A percentile compares a stretch with the other conserved stretches of the same genome.
Evolutionary conservation across 2,797 vertebrate genomes (phyloP).

Genomic region (Antennarius maculatus): DNA sequence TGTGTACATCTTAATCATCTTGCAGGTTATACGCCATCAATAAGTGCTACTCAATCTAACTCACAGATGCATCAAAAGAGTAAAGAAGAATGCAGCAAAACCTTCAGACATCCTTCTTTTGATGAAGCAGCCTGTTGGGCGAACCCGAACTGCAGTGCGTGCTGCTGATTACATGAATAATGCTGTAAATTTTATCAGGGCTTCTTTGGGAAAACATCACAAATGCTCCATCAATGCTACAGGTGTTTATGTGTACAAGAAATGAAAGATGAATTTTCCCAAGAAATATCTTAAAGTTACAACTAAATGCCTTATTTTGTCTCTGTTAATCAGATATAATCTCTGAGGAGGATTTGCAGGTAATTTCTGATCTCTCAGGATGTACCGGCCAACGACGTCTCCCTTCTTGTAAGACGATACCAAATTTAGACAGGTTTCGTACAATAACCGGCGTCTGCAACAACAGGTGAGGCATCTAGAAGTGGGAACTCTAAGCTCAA

Average conservation of each 20-base stretch:
- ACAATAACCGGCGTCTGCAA: conserved; percentile 85
- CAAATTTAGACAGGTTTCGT: conserved; percentile 68
- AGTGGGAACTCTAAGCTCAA: not conserved
- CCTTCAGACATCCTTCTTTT: conserved; percentile 81
- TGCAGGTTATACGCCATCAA: no score
- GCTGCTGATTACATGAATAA: conserved; percentile 86
- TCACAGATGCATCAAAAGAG: conserved; percentile 51
- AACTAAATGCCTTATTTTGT: no score
- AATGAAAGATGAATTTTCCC: no score
- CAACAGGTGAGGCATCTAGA: conserved; percentile 78
- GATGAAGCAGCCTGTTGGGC: conserved; percentile 83
- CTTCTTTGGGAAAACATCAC: conserved; percentile 18
- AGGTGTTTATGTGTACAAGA: conserved; percentile 58
- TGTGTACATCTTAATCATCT: not conserved
- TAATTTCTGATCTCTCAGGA: conserved; percentile 79
- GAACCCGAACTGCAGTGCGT: conserved; percentile 70
- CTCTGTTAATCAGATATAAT: conserved; percentile 78
- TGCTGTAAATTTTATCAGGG: conserved; percentile 79
- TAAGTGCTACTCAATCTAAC: no score
- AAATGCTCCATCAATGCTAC: conserved; percentile 85
- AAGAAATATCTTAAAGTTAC: no score
- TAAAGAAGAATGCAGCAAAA: conserved; percentile 49
- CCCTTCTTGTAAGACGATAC: conserved; percentile 48
- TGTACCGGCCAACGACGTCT: conserved; percentile 73
- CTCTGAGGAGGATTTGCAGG: conserved; percentile 68